These are phyloP conservation scores for Aphis craccivora DNA, from an alignment of 1,140 invertebrate genomes.

Conservation along the genomic window DNA sequence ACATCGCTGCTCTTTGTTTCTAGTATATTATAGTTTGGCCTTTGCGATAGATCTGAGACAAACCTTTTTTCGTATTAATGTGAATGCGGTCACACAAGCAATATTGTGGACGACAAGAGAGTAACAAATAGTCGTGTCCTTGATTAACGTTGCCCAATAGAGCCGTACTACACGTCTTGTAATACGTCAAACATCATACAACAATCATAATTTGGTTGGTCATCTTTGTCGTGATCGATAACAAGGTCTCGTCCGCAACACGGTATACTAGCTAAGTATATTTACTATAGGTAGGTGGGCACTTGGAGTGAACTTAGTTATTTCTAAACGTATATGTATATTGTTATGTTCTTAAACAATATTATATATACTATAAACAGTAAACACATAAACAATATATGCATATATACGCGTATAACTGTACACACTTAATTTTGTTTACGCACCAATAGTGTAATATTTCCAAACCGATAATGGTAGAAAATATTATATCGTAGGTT, in stretches of 20 bases:
- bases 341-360: background rate
- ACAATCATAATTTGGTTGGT: background rate
- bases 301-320: background rate
- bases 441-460: background rate
- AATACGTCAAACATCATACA: background rate
- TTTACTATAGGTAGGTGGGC: background rate
- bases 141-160: background rate
- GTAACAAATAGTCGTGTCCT: background rate
- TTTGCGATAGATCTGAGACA: background rate
- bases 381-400: background rate
- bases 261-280: background rate
- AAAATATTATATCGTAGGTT: background rate
- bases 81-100: too few species aligned
- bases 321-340: background rate
- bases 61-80: background rate
- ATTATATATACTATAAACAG: background rate
- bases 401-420: background rate
- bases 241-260: background rate
- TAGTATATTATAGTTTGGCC: background rate
- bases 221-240: background rate
- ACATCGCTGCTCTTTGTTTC: background rate
- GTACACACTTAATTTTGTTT: constrained; percentile 3
- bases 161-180: background rate
- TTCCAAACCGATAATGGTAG: background rate
- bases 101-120: background rate